These are phyloP conservation scores for Spodoptera frugiperda DNA, from an alignment of 1,140 invertebrate species.

Conservation along the genomic window DNA sequence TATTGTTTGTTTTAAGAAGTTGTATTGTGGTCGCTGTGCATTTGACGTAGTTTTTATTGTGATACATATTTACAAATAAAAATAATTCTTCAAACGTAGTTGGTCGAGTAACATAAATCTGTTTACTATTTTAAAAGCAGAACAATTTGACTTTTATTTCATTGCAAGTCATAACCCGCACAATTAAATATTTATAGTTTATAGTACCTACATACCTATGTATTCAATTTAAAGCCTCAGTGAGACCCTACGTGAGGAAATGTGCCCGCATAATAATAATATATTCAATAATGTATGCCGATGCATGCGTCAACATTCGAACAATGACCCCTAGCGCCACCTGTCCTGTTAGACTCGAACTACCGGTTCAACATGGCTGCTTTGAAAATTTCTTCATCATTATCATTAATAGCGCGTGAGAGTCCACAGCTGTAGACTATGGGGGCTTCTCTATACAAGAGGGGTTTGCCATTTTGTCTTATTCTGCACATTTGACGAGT, in stretches of 20 bases:
- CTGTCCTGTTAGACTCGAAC: conserved; percentile 17
- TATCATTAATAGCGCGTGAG: background rate
- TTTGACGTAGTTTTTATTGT: too few relatives aligned
- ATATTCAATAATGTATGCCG: conserved; percentile 34
- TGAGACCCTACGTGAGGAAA: conserved; percentile 32
- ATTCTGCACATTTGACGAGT: too few relatives aligned
- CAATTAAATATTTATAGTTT: conserved; percentile 41
- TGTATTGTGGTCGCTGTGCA: too few relatives aligned
- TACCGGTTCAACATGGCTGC: conserved; percentile 14
- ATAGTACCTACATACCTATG: background rate
- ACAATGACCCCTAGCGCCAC: conserved; percentile 40
- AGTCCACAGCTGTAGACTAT: too few relatives aligned
- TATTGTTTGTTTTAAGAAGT: too few relatives aligned
- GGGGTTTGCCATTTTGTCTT: too few relatives aligned
- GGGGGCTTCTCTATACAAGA: too few relatives aligned
- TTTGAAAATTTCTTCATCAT: background rate
- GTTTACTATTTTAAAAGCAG: background rate
- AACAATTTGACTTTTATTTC: background rate
- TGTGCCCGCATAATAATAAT: conserved; percentile 17
- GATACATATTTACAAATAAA: too few relatives aligned
- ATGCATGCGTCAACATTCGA: conserved; percentile 7
- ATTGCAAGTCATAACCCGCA: background rate
- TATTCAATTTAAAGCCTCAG: conserved; percentile 20
- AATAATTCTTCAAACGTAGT: too few relatives aligned
- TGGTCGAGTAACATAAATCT: too few relatives aligned